Evolutionary conservation across 2,113 vertebrate species (phyloP).

Genomic region (Andinoacara biseriatus): DNA sequence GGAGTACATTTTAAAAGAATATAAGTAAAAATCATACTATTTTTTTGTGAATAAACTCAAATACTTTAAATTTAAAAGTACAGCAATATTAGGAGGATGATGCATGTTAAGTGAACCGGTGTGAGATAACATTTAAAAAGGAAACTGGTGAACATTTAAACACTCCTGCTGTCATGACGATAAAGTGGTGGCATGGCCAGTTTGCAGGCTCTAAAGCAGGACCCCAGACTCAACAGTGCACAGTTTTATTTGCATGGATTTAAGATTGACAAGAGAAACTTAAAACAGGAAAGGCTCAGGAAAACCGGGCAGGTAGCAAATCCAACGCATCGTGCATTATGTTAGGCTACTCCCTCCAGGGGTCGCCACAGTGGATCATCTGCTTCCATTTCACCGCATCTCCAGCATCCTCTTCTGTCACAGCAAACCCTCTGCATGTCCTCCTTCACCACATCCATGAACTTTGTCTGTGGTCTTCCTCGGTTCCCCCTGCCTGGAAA

Average conservation of each 20-base stretch:
- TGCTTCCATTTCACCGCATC: not conserved
- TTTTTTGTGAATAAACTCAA: not conserved
- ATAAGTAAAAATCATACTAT: not conserved
- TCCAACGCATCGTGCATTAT: no score
- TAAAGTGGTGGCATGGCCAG: not conserved
- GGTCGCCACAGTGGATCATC: not conserved
- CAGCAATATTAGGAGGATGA: not conserved
- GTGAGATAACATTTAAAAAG: no score
- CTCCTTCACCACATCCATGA: not conserved
- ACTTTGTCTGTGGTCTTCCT: not conserved
- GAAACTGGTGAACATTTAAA: not conserved
- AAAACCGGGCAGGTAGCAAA: not conserved
- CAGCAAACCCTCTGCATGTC: not conserved
- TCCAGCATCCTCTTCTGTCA: not conserved
- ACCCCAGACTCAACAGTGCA: not conserved
- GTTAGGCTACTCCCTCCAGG: no score
- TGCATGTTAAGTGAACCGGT: not conserved
- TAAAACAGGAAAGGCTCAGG: not conserved
- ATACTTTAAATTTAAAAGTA: not conserved
- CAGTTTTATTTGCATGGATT: not conserved
- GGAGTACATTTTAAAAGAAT: not conserved
- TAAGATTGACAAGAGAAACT: not conserved
- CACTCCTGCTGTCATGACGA: not conserved
- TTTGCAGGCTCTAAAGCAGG: not conserved
- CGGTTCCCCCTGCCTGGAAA: not conserved